Evolutionary conservation across 1,140 invertebrate species (phyloP), one percentile per base, ranked within the genome.

Genomic region (Holcopasites calliopsidis): DNA sequence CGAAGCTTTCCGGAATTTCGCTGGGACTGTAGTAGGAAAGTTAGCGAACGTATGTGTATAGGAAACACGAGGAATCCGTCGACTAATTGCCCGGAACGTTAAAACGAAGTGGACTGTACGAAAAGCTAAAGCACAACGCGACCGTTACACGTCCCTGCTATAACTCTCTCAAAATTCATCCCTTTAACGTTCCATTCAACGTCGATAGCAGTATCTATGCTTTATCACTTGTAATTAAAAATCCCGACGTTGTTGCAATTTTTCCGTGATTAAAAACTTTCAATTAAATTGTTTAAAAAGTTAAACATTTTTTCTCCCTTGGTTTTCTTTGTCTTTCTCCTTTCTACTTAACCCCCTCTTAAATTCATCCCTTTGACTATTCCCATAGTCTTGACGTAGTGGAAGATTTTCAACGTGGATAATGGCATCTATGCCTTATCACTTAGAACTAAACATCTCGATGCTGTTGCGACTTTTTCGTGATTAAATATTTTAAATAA

Each of bases 1-100:
- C 23, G 33, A 50, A 61, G 38, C 31, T 61, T 71, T 61, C 58
- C 23, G 31, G 44, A 61, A 61, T 60, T 71, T 47, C 21, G 16
- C n/a, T 11, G 35, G 8, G 31, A 50, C 58, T 16, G 69, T 62
- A 62, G 62, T 72, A 52, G 57, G 16, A 26, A 62, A 72, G 69
- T 72, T 72, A 11, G 42, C 10, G 55, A 71, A 47, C 33, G 33
- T 16, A 26, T 13, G 40, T 50, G 44, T 49, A 49, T 42, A 61
- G 31, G 42, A 31, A n/a, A 16, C 33, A 28, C 40, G 16, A 61
- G 44, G 58, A 62, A 62, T 72, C 58, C 69, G 33, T 18, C 23
- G 62, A 72, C 58, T 72, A 72, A 72, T 72, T 72, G 58, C 58
- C 4, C n/a, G 44, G 44, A 62, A 72, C 58, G 57, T 38, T 31